Evolutionary conservation across 2,797 vertebrate genomes (phyloP).

Genomic region (Scolopax bukidnonensis): DNA sequence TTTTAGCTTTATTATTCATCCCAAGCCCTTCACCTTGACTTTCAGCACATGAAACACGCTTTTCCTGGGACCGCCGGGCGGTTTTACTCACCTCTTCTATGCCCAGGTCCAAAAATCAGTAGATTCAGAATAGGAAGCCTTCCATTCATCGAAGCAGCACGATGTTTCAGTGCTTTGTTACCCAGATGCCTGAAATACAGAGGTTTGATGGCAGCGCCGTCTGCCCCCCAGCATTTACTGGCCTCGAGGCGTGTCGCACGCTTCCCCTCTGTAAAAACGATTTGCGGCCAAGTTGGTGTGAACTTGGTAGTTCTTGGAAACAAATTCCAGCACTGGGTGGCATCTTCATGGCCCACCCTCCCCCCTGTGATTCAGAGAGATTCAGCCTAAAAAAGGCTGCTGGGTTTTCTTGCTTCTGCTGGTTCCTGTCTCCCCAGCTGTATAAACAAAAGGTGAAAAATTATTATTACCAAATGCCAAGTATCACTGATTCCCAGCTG

Average conservation of each 20-base stretch:
- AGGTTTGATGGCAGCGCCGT: neutral
- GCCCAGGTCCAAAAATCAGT: neutral
- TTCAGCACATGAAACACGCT: neutral
- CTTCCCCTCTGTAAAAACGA: fast-evolving
- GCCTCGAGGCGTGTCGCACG: fast-evolving
- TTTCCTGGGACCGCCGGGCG: fast-evolving
- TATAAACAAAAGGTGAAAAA: neutral
- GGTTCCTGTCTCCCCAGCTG: fast-evolving
- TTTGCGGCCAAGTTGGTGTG: neutral
- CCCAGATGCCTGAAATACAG: fast-evolving
- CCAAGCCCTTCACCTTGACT: neutral
- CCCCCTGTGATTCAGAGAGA: fast-evolving
- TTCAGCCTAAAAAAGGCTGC: neutral
- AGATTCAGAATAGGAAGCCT: neutral
- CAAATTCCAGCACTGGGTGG: neutral
- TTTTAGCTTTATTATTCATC: neutral
- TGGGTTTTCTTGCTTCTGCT: neutral
- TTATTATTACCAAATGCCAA: no score
- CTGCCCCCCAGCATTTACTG: neutral
- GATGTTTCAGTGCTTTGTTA: neutral
- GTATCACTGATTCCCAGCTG: no score
- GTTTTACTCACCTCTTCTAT: neutral
- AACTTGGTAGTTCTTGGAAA: neutral
- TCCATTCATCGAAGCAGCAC: fast-evolving
- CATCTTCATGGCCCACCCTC: neutral